Evolutionary conservation across 2,888 invertebrate species (phyloP).

Genomic region (Argynnis bischoffii): DNA sequence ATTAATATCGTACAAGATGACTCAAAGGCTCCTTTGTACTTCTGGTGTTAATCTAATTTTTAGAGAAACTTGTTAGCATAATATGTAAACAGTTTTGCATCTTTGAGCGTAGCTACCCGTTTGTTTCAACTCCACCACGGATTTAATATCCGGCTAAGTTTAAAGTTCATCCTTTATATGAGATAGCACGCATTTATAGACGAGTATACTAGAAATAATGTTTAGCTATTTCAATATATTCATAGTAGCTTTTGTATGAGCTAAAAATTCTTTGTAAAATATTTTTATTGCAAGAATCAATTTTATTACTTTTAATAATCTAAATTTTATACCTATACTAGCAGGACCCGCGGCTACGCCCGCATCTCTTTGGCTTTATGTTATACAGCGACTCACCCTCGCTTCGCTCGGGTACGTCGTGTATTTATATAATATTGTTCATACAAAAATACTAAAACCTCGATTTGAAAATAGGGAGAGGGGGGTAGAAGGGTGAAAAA

Average conservation of each 20-base stretch:
- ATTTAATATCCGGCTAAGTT: slow-evolving; percentile 60
- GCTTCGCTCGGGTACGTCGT: too few relatives aligned
- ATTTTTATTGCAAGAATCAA: too few relatives aligned
- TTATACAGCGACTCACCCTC: too few relatives aligned
- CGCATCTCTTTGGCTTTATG: too few relatives aligned
- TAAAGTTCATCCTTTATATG: slow-evolving; percentile 51
- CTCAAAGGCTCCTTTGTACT: slow-evolving; percentile 8
- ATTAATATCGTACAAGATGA: slow-evolving; percentile 2
- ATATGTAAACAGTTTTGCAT: slow-evolving; percentile 19
- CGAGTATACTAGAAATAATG: slow-evolving; percentile 9
- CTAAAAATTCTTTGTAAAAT: not conserved
- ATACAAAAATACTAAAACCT: too few relatives aligned
- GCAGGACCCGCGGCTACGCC: too few relatives aligned
- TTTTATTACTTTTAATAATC: too few relatives aligned
- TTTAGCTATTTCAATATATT: slow-evolving; percentile 8
- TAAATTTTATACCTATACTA: too few relatives aligned
- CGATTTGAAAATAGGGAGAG: too few relatives aligned
- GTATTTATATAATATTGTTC: too few relatives aligned
- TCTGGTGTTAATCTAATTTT: slow-evolving; percentile 18
- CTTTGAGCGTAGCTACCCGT: slow-evolving; percentile 39
- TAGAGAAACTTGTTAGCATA: slow-evolving; percentile 4
- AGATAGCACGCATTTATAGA: slow-evolving; percentile 16
- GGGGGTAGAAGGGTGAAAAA: too few relatives aligned
- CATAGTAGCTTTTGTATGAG: not conserved
- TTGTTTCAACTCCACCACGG: slow-evolving; percentile 55